phyloP scores from a whole-genome alignment of 1,140 invertebrate genomes.

The Pseudobourletiella spinata region DNA sequence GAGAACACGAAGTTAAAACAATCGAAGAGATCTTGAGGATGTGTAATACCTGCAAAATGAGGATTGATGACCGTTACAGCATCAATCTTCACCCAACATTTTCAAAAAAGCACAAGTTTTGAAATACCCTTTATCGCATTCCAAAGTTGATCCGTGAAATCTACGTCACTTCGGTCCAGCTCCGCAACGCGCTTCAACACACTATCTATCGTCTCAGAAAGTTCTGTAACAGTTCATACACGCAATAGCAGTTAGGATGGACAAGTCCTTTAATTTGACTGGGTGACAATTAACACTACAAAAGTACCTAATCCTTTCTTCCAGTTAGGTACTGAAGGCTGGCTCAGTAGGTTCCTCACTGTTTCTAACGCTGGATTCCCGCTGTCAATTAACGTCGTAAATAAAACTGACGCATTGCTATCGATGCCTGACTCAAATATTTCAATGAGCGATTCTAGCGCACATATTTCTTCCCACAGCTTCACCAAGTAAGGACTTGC shows the following conservation, averaged over 20 bases:
- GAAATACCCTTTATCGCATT: conserved; percentile 26
- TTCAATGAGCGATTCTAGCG: conserved; percentile 12
- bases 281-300: background rate
- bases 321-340: conserved; percentile 21
- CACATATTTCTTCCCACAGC: conserved; percentile 28
- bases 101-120: no score
- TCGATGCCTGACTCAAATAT: background rate
- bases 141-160: conserved; percentile 31
- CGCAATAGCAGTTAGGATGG: no score
- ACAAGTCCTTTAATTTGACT: no score
- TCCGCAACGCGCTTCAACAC: conserved; percentile 14
- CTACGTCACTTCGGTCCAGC: conserved; percentile 22
- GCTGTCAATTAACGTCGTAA: background rate
- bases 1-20: conserved; percentile 18
- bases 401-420: background rate
- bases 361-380: background rate
- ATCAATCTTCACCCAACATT: no score
- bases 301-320: conserved; percentile 18
- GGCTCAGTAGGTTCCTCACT: conserved; percentile 5
- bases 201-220: conserved; percentile 23
- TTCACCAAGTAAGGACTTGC: conserved; percentile 23
- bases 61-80: no score
- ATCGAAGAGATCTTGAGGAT: conserved; percentile 12
- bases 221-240: conserved; percentile 16
- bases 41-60: conserved; percentile 9